Percentiles rank a stretch among this genome's conserved stretches.
phyloP scores from a whole-genome alignment of 2,888 invertebrate genomes.

The Papilio demoleus region DNA sequence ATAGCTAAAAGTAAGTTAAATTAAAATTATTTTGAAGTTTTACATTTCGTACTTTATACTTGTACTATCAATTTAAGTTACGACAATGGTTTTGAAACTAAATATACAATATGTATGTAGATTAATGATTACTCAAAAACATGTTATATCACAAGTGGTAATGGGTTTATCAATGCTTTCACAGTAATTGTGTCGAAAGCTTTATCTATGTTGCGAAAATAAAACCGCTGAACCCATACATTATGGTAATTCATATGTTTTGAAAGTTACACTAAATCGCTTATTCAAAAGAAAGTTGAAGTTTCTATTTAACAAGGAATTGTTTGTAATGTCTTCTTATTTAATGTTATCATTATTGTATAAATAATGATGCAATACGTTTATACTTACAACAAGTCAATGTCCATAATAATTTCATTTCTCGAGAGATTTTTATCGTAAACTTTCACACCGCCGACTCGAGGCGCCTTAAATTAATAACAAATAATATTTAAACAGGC shows the following conservation, averaged over 20 bases:
- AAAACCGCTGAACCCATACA: conserved; percentile 6
- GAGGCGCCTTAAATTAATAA: conserved; percentile 88
- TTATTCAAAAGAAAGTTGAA: not conserved
- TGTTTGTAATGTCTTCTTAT: not conserved
- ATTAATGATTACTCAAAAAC: not conserved
- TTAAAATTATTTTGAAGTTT: not conserved
- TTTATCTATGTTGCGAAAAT: not conserved
- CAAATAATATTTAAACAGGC: conserved; percentile 16
- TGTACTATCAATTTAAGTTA: not conserved
- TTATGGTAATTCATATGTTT: conserved; percentile 24
- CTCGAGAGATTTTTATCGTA: conserved; percentile 97
- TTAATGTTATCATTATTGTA: not conserved
- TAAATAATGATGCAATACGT: conserved; percentile 35
- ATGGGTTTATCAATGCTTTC: conserved; percentile 11
- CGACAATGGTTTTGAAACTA: too few relatives aligned
- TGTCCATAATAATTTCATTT: conserved; percentile 98
- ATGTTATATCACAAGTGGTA: not conserved
- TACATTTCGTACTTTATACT: too few relatives aligned
- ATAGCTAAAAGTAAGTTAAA: conserved; percentile 86
- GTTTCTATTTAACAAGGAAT: not conserved
- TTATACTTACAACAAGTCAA: conserved; percentile 93
- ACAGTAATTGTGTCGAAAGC: not conserved
- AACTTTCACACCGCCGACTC: conserved; percentile 97
- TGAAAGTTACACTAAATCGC: not conserved
- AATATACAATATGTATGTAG: not conserved